Evolutionary conservation across 2,888 invertebrate species (phyloP), one percentile per base, ranked within the genome.

Genomic region (Thereva unica): DNA sequence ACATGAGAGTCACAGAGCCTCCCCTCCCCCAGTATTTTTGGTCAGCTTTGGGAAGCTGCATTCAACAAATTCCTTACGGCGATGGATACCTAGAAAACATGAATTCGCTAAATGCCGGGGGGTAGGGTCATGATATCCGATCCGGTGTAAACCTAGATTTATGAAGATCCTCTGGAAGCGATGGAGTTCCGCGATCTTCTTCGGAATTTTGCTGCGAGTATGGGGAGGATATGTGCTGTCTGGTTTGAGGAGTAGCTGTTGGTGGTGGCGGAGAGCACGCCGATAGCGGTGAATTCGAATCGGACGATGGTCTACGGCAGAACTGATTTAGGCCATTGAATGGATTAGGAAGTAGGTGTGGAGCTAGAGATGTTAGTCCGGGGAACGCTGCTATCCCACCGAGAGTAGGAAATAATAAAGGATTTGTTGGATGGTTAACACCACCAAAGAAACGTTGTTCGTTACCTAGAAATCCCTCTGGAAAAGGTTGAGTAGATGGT

Each of bases 321-420:
- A 77, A 78, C 23, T 76, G 75, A 63, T 74, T 74, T 71, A 68
- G 45, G 1, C 83, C 82, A 72, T 83, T 83, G 71, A 83, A 79
- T 35, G 82, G 82, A 64, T 75, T 75, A 67, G 79, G 74, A 68
- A 81, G 74, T 61, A 81, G 77, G 65, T 73, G 73, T 40, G 73
- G 72, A 49, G 73, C 78, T 71, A 83, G 80, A 10, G 82, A 80
- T 40, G 82, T 80, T 23, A 84, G 74, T 50, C 82, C 82, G 4
- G 87, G 84, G 75, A 87, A 87, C 1, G 82, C 82, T n/a, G 82
- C 78, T 69, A 85, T 76, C 56, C 85, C 83, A 12, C 85, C 82
- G 64, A 87, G 81, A 0, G 86, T 85, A 23, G 87, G 86, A 67
- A 88, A 80, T 4, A 88, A 77, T 55, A 87, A 76, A 4, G 87